Conservation (phyloP, 35 echinoderm and acorn worm genomes). For the Apostichopus californicus region DNA sequence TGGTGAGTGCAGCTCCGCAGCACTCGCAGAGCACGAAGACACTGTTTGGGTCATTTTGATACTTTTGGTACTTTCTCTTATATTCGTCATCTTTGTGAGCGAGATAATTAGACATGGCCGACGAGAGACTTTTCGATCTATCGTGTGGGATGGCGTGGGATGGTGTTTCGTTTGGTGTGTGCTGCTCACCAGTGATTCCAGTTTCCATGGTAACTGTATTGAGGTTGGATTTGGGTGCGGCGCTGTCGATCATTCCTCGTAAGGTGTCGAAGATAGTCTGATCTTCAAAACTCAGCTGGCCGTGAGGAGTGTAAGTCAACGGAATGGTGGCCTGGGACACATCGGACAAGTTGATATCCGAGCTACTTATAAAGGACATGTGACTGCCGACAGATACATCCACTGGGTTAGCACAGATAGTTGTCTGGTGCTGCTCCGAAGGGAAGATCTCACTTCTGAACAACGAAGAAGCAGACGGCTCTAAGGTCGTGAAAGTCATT, state of each 20-base stretch:
- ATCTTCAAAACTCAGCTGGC: slow-evolving; percentile 19
- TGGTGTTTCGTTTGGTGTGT: not conserved
- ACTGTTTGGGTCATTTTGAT: slow-evolving; percentile 29
- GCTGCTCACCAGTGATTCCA: not conserved
- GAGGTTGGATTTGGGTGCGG: not conserved
- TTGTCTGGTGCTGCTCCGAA: not conserved
- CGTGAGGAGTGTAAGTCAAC: not conserved
- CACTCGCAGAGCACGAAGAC: slow-evolving; percentile 47
- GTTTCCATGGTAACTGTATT: not conserved
- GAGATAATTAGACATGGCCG: slow-evolving; percentile 19
- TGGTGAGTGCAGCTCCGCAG: slow-evolving; percentile 11
- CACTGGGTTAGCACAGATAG: not conserved
- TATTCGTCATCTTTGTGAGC: slow-evolving; percentile 44
- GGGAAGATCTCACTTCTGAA: not conserved
- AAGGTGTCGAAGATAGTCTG: slow-evolving; percentile 31
- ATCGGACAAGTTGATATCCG: not conserved
- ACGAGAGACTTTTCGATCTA: not conserved
- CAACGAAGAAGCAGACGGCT: not conserved
- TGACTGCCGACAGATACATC: not conserved
- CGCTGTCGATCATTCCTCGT: slow-evolving; percentile 27
- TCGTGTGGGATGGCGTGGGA: not conserved
- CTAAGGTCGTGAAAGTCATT: not conserved
- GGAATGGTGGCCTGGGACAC: not conserved
- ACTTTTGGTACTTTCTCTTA: slow-evolving; percentile 31
- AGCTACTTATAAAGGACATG: slow-evolving; percentile 18